Evolutionary conservation across 2,888 invertebrate genomes (phyloP), one percentile per base, ranked within the genome.

Genomic region (Argynnis bischoffii): DNA sequence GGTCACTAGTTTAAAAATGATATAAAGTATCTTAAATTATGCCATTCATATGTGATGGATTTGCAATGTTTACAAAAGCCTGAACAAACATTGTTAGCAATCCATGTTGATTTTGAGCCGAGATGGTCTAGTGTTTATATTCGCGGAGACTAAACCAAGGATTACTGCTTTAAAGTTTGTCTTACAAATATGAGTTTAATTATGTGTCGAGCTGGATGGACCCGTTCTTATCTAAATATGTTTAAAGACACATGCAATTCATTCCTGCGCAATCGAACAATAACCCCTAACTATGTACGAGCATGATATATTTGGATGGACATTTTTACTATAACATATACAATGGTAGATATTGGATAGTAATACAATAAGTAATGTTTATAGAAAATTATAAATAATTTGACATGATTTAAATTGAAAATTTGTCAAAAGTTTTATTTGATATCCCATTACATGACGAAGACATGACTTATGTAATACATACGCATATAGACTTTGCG

Each of bases 71-170:
- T 57, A 57, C 57, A 21, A 47, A 47, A 57, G 26, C 11, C 47
- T 21, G 26, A 47, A 18, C 57, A 57, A 47, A 47, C 47, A 47
- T 57, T 4, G 57, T 21, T 47, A 57, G 57, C 4, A 21, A 57
- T 57, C 57, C 26, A 15, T 57, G 57, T 47, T 15, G 18, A 57
- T 46, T 57, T 47, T 21, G 47, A 57, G 47, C 47, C 15, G 21
- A 57, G 47, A 57, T 26, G 57, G 47, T 57, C 47, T 57, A 47
- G 57, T 57, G 57, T 57, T 57, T 57, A 47, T 47, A 26, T n/a
- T 57, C 47, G 21, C 26, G 57, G 57, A 57, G 47, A 57, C 57
- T 57, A 21, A 47, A 26, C 47, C 57, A 47, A 57, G 57, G 57
- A 57, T 57, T 57, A 47, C 47, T 26, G 47, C n/a, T 47, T 47